Percentiles rank a stretch among this genome's conserved stretches.
These are phyloP conservation scores for Plutomurus gul DNA, from an alignment of 1,140 invertebrate species.

Conservation along the genomic window DNA sequence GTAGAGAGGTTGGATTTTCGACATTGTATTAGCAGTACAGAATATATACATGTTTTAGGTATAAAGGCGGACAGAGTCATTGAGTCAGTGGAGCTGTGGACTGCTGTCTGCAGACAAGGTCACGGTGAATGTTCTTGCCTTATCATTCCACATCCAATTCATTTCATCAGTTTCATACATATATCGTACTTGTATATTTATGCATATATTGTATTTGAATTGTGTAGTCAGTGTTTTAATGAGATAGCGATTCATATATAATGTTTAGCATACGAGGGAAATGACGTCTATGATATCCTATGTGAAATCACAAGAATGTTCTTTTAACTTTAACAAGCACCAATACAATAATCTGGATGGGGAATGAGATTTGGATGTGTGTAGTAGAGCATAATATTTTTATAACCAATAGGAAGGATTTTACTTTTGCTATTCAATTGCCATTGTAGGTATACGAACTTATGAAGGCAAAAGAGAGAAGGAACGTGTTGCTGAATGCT, in stretches of 20 bases:
- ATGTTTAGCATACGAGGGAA: too few species aligned
- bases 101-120: background rate
- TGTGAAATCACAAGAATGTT: too few species aligned
- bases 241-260: too few species aligned
- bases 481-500: background rate
- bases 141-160: background rate
- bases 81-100: background rate
- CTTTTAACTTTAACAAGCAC: too few species aligned
- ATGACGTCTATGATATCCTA: too few species aligned
- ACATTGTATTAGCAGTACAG: too few species aligned
- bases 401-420: background rate
- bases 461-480: background rate
- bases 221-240: background rate
- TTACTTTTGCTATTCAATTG: background rate
- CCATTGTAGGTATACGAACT: background rate
- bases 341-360: background rate
- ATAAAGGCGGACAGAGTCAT: too few species aligned
- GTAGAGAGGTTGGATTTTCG: too few species aligned
- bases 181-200: background rate
- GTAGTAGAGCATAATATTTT: background rate
- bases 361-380: background rate
- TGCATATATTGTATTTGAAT: background rate
- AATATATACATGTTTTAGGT: too few species aligned
- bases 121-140: background rate
- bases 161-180: background rate